Base-by-base conservation (phyloP, 92 coral and sea anemone species). In the Porites divaricata region DNA sequence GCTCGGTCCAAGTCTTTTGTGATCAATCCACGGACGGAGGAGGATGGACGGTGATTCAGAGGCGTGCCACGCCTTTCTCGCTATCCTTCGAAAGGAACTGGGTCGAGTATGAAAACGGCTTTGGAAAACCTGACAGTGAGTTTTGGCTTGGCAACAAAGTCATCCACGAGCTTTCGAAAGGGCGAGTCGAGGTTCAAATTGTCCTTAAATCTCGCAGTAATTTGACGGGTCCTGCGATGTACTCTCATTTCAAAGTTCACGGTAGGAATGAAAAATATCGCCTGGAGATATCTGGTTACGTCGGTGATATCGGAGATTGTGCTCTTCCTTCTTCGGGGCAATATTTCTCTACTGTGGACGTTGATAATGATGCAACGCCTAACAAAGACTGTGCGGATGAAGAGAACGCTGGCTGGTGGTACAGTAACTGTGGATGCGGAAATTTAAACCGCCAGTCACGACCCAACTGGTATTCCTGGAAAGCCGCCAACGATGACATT, bases 101-200 rank as follows among this genome's bases (percentile, higher is more conserved):
- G 72, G 7, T 24, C 61, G 82, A 78, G 72, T 78, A 63, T 66
- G 63, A 78, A 78, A 3, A 49, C 22, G 83, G 83, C 73, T 78
- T 67, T 21, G 82, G 82, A 49, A 66, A 63, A 13, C 41, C 12
- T 23, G 15, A 20, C 16, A 61, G 72, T 45, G 72, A 77, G 35
- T 77, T 77, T 63, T 77, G 81, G 81, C 69, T 77, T 41, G 81
- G 81, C 9, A 77, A 77, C 57, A 64, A 77, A 56, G 48, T 62
- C 9, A 62, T 63, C 25, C 45, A 77, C 81, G 35, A 13, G 8
- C 82, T 78, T 5, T 15, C 67, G 13, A 78, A 78, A 9, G 45
- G 62, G 4, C 9, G 57, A 11, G 61, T 61, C 15, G 56, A 25
- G n/a, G 45, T 64, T 21, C 41, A 54, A 45, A 64, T 78, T 48